A percentile compares a stretch with the other conserved stretches of the same genome.
These are phyloP conservation scores for Megaceryle alcyon DNA, from an alignment of 2,797 vertebrate genomes.

Conservation along the genomic window DNA sequence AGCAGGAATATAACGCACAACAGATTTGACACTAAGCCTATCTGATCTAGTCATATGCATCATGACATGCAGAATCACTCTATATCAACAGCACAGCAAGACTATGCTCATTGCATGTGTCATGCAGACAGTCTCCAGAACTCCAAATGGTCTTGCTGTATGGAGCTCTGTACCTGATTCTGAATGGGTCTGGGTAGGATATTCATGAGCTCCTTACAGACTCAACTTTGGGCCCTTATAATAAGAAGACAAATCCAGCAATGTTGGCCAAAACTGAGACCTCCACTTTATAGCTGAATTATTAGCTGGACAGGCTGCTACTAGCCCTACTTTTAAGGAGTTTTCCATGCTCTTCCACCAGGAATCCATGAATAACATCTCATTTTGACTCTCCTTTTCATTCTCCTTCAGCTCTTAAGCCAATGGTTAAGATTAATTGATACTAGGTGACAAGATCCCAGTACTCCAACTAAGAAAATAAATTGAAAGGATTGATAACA, in stretches of 20 bases:
- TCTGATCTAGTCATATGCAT: neutral
- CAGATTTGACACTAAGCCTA: neutral
- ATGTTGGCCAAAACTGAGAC: neutral
- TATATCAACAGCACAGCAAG: neutral
- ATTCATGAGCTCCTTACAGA: neutral
- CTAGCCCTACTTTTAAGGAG: neutral
- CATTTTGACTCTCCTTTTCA: neutral
- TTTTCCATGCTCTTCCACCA: neutral
- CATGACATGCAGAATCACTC: neutral
- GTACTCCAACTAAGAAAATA: neutral
- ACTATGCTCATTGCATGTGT: neutral
- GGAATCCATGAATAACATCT: neutral
- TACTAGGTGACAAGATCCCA: neutral
- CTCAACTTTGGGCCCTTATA: neutral
- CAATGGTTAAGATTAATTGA: neutral
- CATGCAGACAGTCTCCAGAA: neutral
- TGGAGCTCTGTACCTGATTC: neutral
- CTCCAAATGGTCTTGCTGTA: neutral
- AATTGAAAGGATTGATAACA: rapidly evolving
- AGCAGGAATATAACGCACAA: neutral
- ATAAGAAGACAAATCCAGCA: neutral
- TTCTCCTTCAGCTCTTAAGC: neutral
- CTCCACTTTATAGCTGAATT: neutral
- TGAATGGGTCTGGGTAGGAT: neutral
- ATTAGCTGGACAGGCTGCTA: neutral